Percentiles rank a stretch among this genome's conserved stretches.
These are phyloP conservation scores for Girardinichthys multiradiatus DNA, from an alignment of 2,113 vertebrate species.

Conservation along the genomic window DNA sequence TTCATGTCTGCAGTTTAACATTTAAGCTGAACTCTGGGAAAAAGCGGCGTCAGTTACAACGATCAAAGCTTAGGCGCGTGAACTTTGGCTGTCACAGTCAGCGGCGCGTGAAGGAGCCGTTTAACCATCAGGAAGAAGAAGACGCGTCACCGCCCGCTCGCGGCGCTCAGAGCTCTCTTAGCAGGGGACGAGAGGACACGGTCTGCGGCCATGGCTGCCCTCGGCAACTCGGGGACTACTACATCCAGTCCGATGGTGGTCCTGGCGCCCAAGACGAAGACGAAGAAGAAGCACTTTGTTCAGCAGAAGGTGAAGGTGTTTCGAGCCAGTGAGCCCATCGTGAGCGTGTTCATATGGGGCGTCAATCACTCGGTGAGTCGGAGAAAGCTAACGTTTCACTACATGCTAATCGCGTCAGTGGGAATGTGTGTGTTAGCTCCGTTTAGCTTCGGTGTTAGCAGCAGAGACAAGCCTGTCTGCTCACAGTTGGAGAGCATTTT, in stretches of 20 bases:
- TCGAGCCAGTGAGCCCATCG: conserved; percentile 89
- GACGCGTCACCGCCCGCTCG: conserved; percentile 24
- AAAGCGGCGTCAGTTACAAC: not conserved
- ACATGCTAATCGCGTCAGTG: conserved; percentile 14
- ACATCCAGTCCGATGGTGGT: conserved; percentile 81
- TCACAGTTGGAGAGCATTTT: not conserved
- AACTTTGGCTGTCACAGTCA: conserved; percentile 15
- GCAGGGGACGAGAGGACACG: conserved; percentile 13
- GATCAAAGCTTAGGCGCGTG: not conserved
- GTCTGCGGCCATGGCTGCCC: conserved; percentile 75
- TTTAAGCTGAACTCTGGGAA: conserved; percentile 3
- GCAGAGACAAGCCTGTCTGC: not conserved
- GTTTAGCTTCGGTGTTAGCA: conserved; percentile 18
- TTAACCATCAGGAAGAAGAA: conserved; percentile 29
- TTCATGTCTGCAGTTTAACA: conserved; percentile 12
- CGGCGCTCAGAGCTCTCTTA: conserved; percentile 12
- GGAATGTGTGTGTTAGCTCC: not conserved
- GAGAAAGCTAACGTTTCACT: conserved; percentile 34
- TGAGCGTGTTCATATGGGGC: conserved; percentile 94
- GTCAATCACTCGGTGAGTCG: conserved; percentile 92
- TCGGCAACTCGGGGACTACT: conserved; percentile 75
- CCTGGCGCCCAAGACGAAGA: conserved; percentile 87
- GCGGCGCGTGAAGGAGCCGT: conserved; percentile 11
- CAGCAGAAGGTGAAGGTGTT: conserved; percentile 96
- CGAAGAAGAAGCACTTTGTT: conserved; percentile 95